A percentile compares a stretch with the other conserved stretches of the same genome.
Conservation (phyloP, 2,888 invertebrate genomes). For the Heliconius charithonia region DNA sequence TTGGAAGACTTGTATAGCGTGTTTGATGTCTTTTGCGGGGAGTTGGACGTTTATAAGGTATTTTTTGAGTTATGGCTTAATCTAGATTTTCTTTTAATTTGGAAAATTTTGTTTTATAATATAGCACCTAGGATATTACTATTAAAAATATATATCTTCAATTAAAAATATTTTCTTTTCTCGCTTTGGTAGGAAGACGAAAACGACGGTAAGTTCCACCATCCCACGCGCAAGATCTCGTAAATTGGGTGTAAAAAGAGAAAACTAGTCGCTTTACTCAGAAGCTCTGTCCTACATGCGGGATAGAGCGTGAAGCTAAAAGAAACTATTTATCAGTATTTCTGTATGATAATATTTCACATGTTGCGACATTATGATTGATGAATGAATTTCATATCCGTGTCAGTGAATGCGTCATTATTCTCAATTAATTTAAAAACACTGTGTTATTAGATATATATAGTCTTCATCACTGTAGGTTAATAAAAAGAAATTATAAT, state of each 20-base stretch:
- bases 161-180: no score
- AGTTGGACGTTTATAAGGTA: slow-evolving; percentile 97
- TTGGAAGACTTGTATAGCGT: slow-evolving; percentile 95
- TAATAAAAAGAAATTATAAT: neutral
- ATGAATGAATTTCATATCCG: slow-evolving; percentile 8
- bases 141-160: no score
- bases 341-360: neutral
- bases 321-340: neutral
- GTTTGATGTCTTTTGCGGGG: slow-evolving; percentile 96
- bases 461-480: neutral
- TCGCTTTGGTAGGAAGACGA: neutral
- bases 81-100: neutral
- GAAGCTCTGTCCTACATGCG: neutral
- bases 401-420: neutral
- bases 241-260: neutral
- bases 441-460: neutral
- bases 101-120: no score
- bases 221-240: neutral
- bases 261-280: neutral
- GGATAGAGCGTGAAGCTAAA: neutral
- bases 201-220: neutral
- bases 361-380: neutral
- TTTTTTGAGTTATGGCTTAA: neutral
- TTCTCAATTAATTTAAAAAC: slow-evolving; percentile 9
- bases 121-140: no score